Percentiles rank a stretch among this genome's conserved stretches.
phyloP scores from a whole-genome alignment of 2,113 vertebrate species.

The Pongo pygmaeus region DNA sequence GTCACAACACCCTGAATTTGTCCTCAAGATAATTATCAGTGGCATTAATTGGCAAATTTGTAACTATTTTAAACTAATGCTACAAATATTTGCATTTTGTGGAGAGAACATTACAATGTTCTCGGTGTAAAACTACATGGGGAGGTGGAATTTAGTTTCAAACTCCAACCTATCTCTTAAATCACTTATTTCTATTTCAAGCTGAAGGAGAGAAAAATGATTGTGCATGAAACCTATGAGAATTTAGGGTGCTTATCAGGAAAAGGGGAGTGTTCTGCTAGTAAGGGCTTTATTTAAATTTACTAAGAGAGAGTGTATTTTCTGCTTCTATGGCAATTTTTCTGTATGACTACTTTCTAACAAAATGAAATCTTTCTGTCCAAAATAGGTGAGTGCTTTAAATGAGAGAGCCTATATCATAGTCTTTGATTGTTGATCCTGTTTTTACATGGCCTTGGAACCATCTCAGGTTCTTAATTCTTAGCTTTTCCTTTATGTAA shows the following conservation, averaged over 20 bases:
- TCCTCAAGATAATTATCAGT: not conserved
- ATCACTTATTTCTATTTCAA: not conserved
- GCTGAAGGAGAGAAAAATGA: not conserved
- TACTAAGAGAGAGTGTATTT: not conserved
- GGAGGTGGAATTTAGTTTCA: not conserved
- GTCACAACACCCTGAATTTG: not conserved
- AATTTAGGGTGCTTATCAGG: not conserved
- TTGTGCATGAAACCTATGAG: accelerated
- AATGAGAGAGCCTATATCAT: not conserved
- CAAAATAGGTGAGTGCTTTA: not conserved
- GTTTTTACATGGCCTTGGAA: not conserved
- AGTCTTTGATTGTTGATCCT: not conserved
- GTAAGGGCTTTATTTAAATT: not conserved
- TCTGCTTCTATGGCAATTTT: not conserved
- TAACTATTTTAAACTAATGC: not conserved
- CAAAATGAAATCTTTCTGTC: not conserved
- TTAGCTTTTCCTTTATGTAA: not conserved
- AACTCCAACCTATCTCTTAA: not conserved
- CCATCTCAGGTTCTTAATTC: not conserved
- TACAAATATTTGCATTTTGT: not conserved
- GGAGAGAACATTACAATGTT: not conserved
- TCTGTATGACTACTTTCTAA: not conserved
- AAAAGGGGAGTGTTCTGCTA: not conserved
- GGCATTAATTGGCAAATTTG: not conserved
- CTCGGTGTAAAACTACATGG: not conserved